Percentiles rank a stretch among this genome's conserved stretches.
Evolutionary conservation across 1,140 invertebrate genomes (phyloP).

Genomic region (Nautilus pompilius): DNA sequence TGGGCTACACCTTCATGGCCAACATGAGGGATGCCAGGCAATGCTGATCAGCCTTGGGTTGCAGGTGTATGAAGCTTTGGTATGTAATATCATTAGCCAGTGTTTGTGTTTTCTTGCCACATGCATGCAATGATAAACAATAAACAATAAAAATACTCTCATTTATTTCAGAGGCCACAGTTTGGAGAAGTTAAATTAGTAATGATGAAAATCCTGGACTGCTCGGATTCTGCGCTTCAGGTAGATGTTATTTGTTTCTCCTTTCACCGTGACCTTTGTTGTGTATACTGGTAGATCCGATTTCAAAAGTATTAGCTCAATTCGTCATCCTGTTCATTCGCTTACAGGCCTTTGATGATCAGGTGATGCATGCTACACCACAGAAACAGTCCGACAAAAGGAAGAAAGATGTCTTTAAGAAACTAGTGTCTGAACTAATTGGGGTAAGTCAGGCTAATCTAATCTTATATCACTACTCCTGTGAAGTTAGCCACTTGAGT

Average conservation of each 20-base stretch:
- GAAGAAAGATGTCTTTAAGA: conserved; percentile 87
- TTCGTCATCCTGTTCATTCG: conserved; percentile 9
- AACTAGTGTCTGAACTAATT: conserved; percentile 73
- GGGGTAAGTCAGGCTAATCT: conserved; percentile 43
- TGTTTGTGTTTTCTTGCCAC: neutral
- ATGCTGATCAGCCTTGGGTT: conserved; percentile 68
- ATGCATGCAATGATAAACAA: neutral
- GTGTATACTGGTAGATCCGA: neutral
- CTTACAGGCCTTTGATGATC: conserved; percentile 72
- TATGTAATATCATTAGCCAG: conserved; percentile 58
- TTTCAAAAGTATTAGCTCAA: neutral
- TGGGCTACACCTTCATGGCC: conserved; percentile 60
- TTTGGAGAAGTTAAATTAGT: no score
- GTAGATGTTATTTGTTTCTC: neutral
- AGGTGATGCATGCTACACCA: conserved; percentile 67
- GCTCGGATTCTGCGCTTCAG: no score
- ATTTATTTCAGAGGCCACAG: no score
- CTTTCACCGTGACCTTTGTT: neutral
- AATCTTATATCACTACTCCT: conserved; percentile 9
- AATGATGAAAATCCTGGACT: no score
- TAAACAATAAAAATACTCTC: no score
- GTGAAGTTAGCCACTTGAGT: neutral
- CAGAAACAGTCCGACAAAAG: conserved; percentile 68
- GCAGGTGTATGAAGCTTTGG: conserved; percentile 76
- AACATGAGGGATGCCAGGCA: conserved; percentile 78